Conservation (phyloP, 37 sponge, comb jelly and placozoan species). For the Axinella damicornis region DNA sequence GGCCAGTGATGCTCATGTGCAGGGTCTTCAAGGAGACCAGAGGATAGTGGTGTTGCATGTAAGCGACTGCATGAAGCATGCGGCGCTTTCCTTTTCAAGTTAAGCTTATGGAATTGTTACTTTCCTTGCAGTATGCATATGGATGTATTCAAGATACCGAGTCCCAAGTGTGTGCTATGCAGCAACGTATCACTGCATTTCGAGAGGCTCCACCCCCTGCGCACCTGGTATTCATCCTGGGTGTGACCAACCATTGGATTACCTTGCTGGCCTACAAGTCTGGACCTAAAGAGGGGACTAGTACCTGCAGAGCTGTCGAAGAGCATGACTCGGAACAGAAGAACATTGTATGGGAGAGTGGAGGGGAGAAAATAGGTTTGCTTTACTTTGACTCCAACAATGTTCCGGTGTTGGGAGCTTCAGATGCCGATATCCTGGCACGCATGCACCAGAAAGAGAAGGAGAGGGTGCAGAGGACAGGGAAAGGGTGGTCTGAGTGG, state of each 20-base stretch:
- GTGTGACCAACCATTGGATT: slow-evolving; percentile 76
- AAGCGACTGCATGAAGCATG: neutral
- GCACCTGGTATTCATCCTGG: slow-evolving; percentile 46
- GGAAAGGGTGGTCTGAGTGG: slow-evolving; percentile 38
- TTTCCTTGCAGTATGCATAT: slow-evolving; percentile 47
- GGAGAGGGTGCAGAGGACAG: slow-evolving; percentile 44
- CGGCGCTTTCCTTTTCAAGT: too few relatives aligned
- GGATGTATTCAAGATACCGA: slow-evolving; percentile 35
- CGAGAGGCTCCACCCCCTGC: slow-evolving; percentile 9
- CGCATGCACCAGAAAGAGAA: slow-evolving; percentile 40
- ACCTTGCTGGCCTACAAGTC: slow-evolving; percentile 31
- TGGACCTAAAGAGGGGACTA: neutral
- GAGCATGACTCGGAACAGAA: neutral
- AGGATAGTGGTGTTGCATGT: slow-evolving; percentile 19
- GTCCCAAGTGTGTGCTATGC: slow-evolving; percentile 3
- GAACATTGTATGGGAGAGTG: neutral
- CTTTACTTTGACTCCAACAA: slow-evolving; percentile 67
- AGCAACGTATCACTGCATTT: slow-evolving; percentile 25
- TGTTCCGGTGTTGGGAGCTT: neutral
- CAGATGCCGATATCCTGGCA: slow-evolving; percentile 40
- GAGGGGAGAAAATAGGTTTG: neutral
- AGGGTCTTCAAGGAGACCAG: neutral
- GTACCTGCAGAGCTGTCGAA: neutral
- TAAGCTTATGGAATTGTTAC: neutral
- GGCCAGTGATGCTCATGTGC: neutral